A percentile compares a stretch with the other conserved stretches of the same genome.
These are phyloP conservation scores for Scolopax rusticola DNA, from an alignment of 2,797 vertebrate genomes.

Conservation along the genomic window DNA sequence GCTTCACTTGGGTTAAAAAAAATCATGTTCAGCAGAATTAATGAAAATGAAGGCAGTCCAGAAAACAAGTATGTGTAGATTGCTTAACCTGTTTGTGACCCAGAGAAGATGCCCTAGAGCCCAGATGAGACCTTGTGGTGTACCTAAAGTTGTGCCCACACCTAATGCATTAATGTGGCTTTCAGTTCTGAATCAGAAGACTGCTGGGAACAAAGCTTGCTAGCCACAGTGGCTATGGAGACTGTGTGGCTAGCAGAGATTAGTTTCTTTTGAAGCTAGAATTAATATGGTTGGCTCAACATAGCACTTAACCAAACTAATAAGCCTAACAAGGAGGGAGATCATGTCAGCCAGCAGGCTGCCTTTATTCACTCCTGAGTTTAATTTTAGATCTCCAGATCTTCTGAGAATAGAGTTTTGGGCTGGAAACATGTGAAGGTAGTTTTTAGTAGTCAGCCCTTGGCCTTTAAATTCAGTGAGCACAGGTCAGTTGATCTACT, in stretches of 20 bases:
- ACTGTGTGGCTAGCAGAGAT: background rate
- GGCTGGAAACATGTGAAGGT: background rate
- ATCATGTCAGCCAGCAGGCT: background rate
- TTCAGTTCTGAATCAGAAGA: background rate
- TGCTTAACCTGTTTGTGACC: background rate
- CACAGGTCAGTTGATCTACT: background rate
- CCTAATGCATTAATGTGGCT: background rate
- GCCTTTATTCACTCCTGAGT: background rate
- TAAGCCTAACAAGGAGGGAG: background rate
- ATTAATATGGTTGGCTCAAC: background rate
- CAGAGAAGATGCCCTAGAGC: background rate
- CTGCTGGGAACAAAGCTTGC: background rate
- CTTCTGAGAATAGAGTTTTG: background rate
- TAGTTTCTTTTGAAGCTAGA: conserved; percentile 15
- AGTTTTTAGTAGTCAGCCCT: background rate
- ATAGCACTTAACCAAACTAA: background rate
- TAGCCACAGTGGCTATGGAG: background rate
- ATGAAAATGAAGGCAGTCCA: background rate
- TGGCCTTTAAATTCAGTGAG: background rate
- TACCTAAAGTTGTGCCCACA: background rate
- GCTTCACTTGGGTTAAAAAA: background rate
- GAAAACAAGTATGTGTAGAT: background rate
- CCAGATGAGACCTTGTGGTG: background rate
- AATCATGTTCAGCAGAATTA: background rate
- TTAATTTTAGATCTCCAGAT: background rate